Evolutionary conservation across 2,113 vertebrate genomes (phyloP), one percentile per base, ranked within the genome.

Genomic region (Elgaria multicarinata): DNA sequence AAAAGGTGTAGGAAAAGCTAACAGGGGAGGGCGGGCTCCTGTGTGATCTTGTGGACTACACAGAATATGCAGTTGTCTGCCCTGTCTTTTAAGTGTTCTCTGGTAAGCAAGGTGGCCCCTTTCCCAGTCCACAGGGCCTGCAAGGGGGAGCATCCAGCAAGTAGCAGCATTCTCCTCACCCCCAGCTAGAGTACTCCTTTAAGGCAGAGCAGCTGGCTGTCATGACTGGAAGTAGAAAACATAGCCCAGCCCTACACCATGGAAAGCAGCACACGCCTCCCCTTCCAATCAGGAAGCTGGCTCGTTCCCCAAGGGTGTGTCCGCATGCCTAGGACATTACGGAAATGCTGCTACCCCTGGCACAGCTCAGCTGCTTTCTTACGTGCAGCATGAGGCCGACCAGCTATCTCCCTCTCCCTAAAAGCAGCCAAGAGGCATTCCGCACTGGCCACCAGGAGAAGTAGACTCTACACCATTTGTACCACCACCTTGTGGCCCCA

Each of bases 401-500:
- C 26, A 16, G 18, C 53, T 75, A 1, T 3, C 0, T 78, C 12
- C 9, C 50, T 28, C 20, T 2, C 58, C 6, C 0, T 0, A 5
- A 0, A 10, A 1, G 50, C 26, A 58, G 78, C 26, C 10, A 67
- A 81, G 2, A 7, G 69, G 46, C 55, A 46, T 33, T 4, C 6
- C 16, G n/a, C 13, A 9, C 53, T 66, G n/a, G 16, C 42, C 62
- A 66, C 42, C 24, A 89, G 31, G 44, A 50, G 28, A 76, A 39
- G n/a, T 8, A 89, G 79, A 14, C 67, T 28, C 20, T 69, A 50
- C 31, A 67, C 24, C 72, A 84, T 2, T 28, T 10, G 44, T 9
- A 58, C n/a, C 4, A 33, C 42, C n/a, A 55, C 24, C 62, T 53
- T 33, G 50, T 3, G 44, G 46, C 16, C 26, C 42, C 42, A 66